These are phyloP conservation scores for Adrianichthys oophorus DNA, from an alignment of 2,797 vertebrate species.

Conservation along the genomic window DNA sequence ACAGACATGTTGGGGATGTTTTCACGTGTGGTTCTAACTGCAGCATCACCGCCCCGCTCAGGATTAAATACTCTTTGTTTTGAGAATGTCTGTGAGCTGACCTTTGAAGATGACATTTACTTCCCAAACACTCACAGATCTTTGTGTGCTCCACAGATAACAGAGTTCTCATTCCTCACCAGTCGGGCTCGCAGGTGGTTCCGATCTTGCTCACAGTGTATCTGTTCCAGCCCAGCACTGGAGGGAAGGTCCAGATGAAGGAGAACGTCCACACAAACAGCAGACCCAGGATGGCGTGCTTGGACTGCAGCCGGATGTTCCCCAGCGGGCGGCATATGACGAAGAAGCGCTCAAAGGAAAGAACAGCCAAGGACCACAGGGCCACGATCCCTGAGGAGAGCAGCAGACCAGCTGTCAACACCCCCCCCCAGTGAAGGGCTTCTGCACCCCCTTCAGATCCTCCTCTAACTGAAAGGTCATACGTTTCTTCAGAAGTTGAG, in stretches of 20 bases:
- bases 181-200: conserved; percentile 93
- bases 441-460: no score
- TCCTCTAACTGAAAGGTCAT: no score
- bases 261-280: conserved; percentile 89
- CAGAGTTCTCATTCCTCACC: conserved; percentile 74
- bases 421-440: neutral
- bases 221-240: conserved; percentile 89
- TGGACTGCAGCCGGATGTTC: conserved; percentile 74
- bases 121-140: neutral
- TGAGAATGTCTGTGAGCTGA: conserved; percentile 1
- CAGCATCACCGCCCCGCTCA: no score
- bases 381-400: conserved; percentile 83
- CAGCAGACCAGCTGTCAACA: conserved; percentile 16
- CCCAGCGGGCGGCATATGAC: conserved; percentile 86
- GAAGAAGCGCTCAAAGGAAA: conserved; percentile 87
- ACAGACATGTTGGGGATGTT: no score
- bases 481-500: no score
- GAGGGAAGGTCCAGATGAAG: conserved; percentile 89
- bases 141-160: neutral
- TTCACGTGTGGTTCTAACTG: no score
- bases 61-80: neutral
- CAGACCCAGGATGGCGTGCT: conserved; percentile 83
- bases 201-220: conserved; percentile 91
- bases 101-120: neutral
- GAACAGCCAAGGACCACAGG: conserved; percentile 88